phyloP scores from a whole-genome alignment of 2,797 vertebrate genomes.

The Muscicapa striata region DNA sequence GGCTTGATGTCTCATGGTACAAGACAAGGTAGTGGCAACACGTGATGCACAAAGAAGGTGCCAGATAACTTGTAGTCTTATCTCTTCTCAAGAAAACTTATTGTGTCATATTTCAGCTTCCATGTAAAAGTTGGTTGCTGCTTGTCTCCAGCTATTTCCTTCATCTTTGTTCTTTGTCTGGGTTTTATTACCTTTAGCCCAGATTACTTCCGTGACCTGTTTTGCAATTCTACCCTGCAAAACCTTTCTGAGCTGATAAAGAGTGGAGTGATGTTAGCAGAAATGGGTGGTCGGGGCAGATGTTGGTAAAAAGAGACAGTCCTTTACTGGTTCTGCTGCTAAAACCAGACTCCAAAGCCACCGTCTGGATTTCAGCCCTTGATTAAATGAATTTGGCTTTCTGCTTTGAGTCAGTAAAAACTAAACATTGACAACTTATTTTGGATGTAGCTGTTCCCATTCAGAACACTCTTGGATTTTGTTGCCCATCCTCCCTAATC shows the following conservation, averaged over 20 bases:
- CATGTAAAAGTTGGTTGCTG: neutral
- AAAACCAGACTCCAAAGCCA: neutral
- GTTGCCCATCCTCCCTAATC: slow-evolving; percentile 6
- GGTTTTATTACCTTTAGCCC: neutral
- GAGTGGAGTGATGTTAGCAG: neutral
- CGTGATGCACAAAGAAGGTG: neutral
- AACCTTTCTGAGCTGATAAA: neutral
- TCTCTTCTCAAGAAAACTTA: neutral
- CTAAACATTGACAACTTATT: slow-evolving; percentile 18
- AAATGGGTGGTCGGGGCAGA: neutral
- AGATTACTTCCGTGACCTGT: neutral
- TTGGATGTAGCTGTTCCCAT: slow-evolving; percentile 9
- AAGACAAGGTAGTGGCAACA: neutral
- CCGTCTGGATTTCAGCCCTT: neutral
- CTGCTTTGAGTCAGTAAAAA: slow-evolving; percentile 3
- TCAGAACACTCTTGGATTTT: neutral
- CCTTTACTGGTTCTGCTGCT: neutral
- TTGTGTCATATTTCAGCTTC: neutral
- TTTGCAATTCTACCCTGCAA: neutral
- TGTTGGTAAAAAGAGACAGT: neutral
- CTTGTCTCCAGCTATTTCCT: neutral
- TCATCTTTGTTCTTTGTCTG: neutral
- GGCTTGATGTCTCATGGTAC: neutral
- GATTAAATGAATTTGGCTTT: slow-evolving; percentile 13
- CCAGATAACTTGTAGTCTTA: neutral